Evolutionary conservation across 2,888 invertebrate genomes (phyloP).

Genomic region (Hymenopus coronatus): DNA sequence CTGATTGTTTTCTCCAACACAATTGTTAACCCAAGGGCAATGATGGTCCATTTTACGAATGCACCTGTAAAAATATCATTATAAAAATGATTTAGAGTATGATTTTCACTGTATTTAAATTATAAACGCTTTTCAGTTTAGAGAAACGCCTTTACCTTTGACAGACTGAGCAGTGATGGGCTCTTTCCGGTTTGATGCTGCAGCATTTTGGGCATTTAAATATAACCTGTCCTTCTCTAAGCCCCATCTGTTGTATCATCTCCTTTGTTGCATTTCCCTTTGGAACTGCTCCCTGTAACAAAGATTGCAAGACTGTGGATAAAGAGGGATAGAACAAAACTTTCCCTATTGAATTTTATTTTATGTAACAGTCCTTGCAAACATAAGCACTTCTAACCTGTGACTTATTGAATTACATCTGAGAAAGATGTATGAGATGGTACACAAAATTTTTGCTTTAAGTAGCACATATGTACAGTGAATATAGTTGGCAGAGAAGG

Average conservation of each 20-base stretch:
- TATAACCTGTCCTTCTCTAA: conserved; percentile 86
- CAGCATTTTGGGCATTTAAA: conserved; percentile 96
- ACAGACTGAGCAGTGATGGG: conserved; percentile 94
- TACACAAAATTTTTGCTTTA: too few relatives aligned
- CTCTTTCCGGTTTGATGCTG: conserved; percentile 92
- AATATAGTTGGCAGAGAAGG: too few relatives aligned
- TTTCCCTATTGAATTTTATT: too few relatives aligned
- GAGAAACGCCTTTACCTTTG: conserved; percentile 64
- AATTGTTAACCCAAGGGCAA: conserved; percentile 98
- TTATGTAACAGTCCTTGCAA: too few relatives aligned
- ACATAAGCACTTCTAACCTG: too few relatives aligned
- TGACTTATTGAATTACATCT: too few relatives aligned
- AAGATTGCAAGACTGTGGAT: neutral
- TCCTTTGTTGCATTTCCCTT: conserved; percentile 95
- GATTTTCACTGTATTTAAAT: neutral
- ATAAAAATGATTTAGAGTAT: too few relatives aligned
- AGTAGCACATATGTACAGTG: too few relatives aligned
- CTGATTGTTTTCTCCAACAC: conserved; percentile 98
- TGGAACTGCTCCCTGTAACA: conserved; percentile 82
- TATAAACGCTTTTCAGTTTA: neutral
- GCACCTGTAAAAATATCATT: conserved; percentile 53
- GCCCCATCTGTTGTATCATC: conserved; percentile 90
- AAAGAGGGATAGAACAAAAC: too few relatives aligned
- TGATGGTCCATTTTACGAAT: conserved; percentile 84
- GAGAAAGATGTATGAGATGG: too few relatives aligned